phyloP scores from a whole-genome alignment of 2,797 vertebrate species.

The Psittacula derbiana region DNA sequence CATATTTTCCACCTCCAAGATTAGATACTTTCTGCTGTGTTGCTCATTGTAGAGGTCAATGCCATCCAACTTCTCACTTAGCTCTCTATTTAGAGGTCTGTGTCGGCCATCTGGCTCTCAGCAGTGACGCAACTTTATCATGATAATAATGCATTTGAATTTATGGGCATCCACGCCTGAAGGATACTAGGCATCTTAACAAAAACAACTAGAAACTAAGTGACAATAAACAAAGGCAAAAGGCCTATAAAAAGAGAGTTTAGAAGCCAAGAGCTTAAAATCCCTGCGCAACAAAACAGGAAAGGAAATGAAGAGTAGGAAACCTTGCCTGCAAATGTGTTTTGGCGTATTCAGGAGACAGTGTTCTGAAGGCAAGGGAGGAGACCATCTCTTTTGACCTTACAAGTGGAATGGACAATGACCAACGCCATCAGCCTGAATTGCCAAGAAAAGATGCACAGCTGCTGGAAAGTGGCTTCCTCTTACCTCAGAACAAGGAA shows the following conservation, averaged over 20 bases:
- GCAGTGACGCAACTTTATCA: slow-evolving; percentile 27
- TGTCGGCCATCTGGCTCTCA: background rate
- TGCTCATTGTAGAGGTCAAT: background rate
- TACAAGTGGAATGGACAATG: background rate
- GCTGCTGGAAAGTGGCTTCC: background rate
- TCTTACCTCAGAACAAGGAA: background rate
- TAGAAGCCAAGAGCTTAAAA: slow-evolving; percentile 27
- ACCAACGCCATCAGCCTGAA: background rate
- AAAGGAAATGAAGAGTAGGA: slow-evolving; percentile 44
- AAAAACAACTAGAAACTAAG: slow-evolving; percentile 69
- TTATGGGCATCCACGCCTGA: slow-evolving; percentile 64
- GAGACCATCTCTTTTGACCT: background rate
- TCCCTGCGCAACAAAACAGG: slow-evolving; percentile 28
- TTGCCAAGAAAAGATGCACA: background rate
- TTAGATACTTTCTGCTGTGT: background rate
- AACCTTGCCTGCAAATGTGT: slow-evolving; percentile 7
- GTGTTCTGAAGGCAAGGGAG: background rate
- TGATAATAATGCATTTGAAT: slow-evolving; percentile 73
- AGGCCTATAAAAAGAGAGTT: slow-evolving; percentile 67
- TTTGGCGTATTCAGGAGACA: background rate
- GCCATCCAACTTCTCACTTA: background rate
- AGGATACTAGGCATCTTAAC: slow-evolving; percentile 66
- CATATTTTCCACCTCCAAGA: background rate
- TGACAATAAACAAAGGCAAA: slow-evolving; percentile 74
- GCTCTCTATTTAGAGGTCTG: background rate